phyloP scores from a whole-genome alignment of 2,797 vertebrate genomes.

The Phrynocephalus forsythii region DNA sequence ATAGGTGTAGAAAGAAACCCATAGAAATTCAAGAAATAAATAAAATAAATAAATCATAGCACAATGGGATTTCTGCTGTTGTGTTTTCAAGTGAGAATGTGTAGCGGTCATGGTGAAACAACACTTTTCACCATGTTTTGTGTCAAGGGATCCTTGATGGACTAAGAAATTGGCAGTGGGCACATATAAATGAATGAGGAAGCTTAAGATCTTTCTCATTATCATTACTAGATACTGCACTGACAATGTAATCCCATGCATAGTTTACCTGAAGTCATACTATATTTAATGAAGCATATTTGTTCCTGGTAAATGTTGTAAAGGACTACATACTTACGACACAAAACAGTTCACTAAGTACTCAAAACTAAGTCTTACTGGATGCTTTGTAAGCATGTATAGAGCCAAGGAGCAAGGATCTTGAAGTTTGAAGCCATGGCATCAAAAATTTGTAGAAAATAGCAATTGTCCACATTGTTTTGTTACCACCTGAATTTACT shows the following conservation, averaged over 20 bases:
- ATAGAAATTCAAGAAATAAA: too few species aligned
- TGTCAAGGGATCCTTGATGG: too few species aligned
- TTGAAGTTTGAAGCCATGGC: neutral
- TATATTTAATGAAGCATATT: neutral
- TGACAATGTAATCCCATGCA: neutral
- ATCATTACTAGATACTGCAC: neutral
- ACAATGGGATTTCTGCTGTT: too few species aligned
- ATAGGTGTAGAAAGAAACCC: too few species aligned
- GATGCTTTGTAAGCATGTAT: neutral
- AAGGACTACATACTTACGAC: too few species aligned
- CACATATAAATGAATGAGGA: neutral
- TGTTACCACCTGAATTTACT: neutral
- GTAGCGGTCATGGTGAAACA: too few species aligned
- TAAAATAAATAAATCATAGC: too few species aligned
- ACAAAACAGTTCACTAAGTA: neutral
- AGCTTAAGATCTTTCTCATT: neutral
- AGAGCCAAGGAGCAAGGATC: neutral
- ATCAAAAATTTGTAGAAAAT: neutral
- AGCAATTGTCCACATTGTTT: neutral
- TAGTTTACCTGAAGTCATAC: neutral
- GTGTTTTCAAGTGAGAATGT: too few species aligned
- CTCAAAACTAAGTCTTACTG: neutral
- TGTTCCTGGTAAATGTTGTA: neutral
- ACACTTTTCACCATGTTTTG: too few species aligned
- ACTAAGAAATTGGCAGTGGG: too few species aligned